Base-by-base conservation (phyloP, 2,113 vertebrate species). In the Esox niger region DNA sequence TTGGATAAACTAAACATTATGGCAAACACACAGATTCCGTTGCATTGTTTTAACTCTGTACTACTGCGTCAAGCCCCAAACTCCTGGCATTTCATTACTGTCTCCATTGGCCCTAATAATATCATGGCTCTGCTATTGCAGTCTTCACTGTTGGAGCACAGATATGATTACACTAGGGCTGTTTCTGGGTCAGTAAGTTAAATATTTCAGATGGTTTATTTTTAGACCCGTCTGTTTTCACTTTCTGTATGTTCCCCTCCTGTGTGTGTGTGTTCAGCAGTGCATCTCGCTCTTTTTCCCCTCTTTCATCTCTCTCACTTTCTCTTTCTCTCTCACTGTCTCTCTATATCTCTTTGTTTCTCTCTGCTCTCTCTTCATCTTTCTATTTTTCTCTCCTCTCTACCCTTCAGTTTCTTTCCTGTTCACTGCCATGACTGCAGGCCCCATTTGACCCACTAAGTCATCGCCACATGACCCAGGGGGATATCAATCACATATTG, bases 121-220 rank as follows among this genome's bases (percentile, higher is more conserved):
- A 87, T 91, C 87, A 89, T 89, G 69, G 65, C 68, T 69, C 30
- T 47, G 13, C 75, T 71, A 73, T 62, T 23, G 64, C 64, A 33
- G 69, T 62, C 70, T 82, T 70, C 79, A 83, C 69, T 69, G 81
- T 73, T 80, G 73, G 79, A 84, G 75, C 81, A 86, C 86, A 88
- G 84, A 89, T 79, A 79, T 73, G 79, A 89, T 87, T 85, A 86
- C 76, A 60, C 80, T 47, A 74, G 65, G 77, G 80, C 82, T 80
- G 86, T 88, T 92, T 91, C 90, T 92, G 88, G 91, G 91, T 90
- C 90, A 92, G 75, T 88, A 88, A 90, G 85, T 89, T 92, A 90
- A 91, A 91, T 91, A 92, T 91, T 92, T 91, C 79, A 92, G 83
- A 89, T 79, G 84, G 84, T 87, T 87, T 92, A 92, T 90, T 91